These are phyloP conservation scores for Melanocharis versteri DNA, from an alignment of 2,113 vertebrate genomes.

Conservation along the genomic window DNA sequence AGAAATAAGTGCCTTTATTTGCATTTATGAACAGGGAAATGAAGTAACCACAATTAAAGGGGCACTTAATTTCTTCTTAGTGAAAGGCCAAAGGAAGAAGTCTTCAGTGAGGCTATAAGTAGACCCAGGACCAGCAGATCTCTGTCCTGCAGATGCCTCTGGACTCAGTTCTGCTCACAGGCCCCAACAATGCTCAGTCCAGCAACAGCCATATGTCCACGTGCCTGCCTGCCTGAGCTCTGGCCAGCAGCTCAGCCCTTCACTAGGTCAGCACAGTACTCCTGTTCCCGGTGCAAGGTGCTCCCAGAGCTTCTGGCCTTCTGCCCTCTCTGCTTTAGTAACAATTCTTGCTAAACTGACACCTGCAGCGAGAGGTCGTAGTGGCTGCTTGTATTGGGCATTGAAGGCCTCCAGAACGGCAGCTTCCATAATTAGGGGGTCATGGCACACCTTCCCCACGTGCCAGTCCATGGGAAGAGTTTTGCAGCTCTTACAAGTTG, in stretches of 20 bases:
- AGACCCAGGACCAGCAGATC: background rate
- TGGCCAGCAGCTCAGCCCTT: background rate
- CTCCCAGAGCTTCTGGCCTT: background rate
- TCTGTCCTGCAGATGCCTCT: background rate
- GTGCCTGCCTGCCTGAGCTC: rapidly evolving
- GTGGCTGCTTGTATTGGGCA: background rate
- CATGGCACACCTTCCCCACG: background rate
- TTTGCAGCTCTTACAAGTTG: background rate
- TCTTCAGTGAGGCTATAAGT: background rate
- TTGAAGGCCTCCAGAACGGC: background rate
- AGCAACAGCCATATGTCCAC: background rate
- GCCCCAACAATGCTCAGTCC: background rate
- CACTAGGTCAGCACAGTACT: background rate
- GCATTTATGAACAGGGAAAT: background rate
- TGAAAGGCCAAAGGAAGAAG: background rate
- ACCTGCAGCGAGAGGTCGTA: background rate
- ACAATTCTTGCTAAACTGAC: background rate
- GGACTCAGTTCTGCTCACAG: background rate
- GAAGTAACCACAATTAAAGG: background rate
- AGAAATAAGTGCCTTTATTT: constrained; percentile 10
- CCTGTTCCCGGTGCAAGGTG: background rate
- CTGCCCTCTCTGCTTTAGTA: background rate
- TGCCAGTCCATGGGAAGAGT: background rate
- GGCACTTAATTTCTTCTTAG: background rate
- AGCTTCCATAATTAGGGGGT: background rate